These are phyloP conservation scores for Planiliza haematocheilus DNA, from an alignment of 2,113 vertebrate genomes.

Conservation along the genomic window DNA sequence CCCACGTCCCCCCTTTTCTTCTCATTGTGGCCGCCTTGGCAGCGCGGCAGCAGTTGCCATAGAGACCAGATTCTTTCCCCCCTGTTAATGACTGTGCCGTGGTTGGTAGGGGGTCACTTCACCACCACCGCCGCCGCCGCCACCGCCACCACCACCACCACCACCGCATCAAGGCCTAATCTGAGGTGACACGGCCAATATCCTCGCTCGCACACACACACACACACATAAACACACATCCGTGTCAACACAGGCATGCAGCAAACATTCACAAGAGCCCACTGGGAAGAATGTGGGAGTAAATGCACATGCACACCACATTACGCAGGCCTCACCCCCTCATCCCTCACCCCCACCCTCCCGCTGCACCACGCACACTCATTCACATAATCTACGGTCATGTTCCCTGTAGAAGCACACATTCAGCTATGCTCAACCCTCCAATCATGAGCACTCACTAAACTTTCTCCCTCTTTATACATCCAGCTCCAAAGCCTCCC, in stretches of 20 bases:
- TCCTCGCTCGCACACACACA: conserved; percentile 45
- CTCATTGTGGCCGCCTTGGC: conserved; percentile 82
- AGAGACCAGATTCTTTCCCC: conserved; percentile 77
- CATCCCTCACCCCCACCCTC: neutral
- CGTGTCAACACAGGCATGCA: conserved; percentile 23
- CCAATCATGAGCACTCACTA: conserved; percentile 23
- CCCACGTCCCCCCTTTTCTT: conserved; percentile 63
- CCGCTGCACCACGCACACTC: conserved; percentile 36
- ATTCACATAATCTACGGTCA: conserved; percentile 63
- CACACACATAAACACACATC: conserved; percentile 31
- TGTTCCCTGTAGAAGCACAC: conserved; percentile 48
- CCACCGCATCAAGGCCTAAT: conserved; percentile 75
- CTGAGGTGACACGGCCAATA: conserved; percentile 80
- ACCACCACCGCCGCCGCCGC: conserved; percentile 12
- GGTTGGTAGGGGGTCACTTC: conserved; percentile 80
- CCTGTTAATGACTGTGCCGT: conserved; percentile 79
- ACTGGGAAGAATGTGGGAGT: conserved; percentile 23
- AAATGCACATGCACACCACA: conserved; percentile 3
- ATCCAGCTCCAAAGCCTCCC: conserved; percentile 21
- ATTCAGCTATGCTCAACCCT: conserved; percentile 29
- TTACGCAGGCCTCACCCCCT: conserved; percentile 11
- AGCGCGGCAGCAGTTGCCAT: conserved; percentile 80
- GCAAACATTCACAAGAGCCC: conserved; percentile 41
- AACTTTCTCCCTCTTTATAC: conserved; percentile 16
- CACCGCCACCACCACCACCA: conserved; percentile 49